These are phyloP conservation scores for Drosophila nr. fundita DNA, from an alignment of 2,888 invertebrate species.

Conservation along the genomic window DNA sequence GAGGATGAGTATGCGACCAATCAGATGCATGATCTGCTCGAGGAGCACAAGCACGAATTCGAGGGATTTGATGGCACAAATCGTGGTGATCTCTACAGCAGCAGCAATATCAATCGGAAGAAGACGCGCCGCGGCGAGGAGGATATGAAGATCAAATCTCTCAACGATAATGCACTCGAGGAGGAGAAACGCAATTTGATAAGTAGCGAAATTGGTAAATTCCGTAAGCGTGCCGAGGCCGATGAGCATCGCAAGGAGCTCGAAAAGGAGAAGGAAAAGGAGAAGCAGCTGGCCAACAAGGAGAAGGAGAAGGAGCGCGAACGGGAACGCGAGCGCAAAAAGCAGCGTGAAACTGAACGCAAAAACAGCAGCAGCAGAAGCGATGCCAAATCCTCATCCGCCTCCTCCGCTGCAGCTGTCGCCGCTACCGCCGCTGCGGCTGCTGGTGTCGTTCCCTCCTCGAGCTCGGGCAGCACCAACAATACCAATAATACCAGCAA, in stretches of 20 bases:
- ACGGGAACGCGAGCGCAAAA: constrained; percentile 76
- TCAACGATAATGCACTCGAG: constrained; percentile 95
- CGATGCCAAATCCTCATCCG: background rate
- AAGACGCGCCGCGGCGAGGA: constrained; percentile 79
- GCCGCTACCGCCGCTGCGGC: background rate
- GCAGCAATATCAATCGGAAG: constrained; percentile 62
- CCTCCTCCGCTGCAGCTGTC: background rate
- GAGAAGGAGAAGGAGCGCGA: constrained; percentile 86
- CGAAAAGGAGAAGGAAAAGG: constrained; percentile 85
- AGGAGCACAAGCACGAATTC: constrained; percentile 88
- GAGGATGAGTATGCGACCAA: constrained; percentile 89
- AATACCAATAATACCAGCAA: background rate
- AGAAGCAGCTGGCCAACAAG: constrained; percentile 80
- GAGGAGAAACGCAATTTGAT: constrained; percentile 98
- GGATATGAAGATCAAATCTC: constrained; percentile 86
- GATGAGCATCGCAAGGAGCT: constrained; percentile 85
- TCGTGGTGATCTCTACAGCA: constrained; percentile 74
- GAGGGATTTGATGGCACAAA: constrained; percentile 79
- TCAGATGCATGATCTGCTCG: constrained; percentile 91
- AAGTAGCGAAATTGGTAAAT: constrained; percentile 98
- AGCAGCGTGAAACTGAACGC: constrained; percentile 83
- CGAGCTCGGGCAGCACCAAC: constrained; percentile 2
- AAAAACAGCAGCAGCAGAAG: constrained; percentile 75
- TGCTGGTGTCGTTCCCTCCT: background rate
- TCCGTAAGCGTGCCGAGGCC: constrained; percentile 92